Evolutionary conservation across 1,140 invertebrate genomes (phyloP).

Genomic region (Prorops nasuta): DNA sequence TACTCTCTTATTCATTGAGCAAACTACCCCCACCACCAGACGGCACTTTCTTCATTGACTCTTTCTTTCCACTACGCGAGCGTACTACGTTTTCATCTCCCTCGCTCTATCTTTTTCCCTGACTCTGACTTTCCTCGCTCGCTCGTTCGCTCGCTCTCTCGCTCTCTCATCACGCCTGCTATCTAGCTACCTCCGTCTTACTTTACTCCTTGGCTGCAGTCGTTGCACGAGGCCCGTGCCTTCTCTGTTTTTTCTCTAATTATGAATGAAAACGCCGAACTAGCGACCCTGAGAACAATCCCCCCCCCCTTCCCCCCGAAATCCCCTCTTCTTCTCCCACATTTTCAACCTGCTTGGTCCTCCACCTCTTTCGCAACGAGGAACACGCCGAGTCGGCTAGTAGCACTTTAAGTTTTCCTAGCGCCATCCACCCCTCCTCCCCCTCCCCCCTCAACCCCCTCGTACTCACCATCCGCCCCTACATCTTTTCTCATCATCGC

Average conservation of each 20-base stretch:
- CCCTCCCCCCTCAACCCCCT: slow-evolving; percentile 24
- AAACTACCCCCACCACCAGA: slow-evolving; percentile 28
- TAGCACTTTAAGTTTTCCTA: slow-evolving; percentile 34
- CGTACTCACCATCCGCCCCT: slow-evolving; percentile 8
- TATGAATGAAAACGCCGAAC: slow-evolving; percentile 53
- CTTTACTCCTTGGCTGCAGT: neutral
- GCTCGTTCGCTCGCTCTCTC: neutral
- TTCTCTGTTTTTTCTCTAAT: slow-evolving; percentile 45
- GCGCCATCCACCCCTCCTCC: neutral
- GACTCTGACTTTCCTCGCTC: neutral
- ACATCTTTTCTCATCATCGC: neutral
- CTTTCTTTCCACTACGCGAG: slow-evolving; percentile 56
- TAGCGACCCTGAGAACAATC: no score
- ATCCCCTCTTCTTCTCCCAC: slow-evolving; percentile 14
- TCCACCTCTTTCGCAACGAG: no score
- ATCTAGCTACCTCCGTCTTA: no score
- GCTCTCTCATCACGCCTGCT: slow-evolving; percentile 3
- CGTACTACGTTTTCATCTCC: slow-evolving; percentile 40
- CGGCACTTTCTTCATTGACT: slow-evolving; percentile 56
- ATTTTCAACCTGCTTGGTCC: no score
- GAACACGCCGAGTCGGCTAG: slow-evolving; percentile 26
- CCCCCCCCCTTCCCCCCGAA: no score
- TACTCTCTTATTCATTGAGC: slow-evolving; percentile 55
- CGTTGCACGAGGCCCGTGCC: slow-evolving; percentile 11
- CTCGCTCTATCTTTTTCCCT: neutral